A percentile compares a stretch with the other conserved stretches of the same genome.
Evolutionary conservation across 2,888 invertebrate species (phyloP).

Genomic region (Malacosoma neustria): DNA sequence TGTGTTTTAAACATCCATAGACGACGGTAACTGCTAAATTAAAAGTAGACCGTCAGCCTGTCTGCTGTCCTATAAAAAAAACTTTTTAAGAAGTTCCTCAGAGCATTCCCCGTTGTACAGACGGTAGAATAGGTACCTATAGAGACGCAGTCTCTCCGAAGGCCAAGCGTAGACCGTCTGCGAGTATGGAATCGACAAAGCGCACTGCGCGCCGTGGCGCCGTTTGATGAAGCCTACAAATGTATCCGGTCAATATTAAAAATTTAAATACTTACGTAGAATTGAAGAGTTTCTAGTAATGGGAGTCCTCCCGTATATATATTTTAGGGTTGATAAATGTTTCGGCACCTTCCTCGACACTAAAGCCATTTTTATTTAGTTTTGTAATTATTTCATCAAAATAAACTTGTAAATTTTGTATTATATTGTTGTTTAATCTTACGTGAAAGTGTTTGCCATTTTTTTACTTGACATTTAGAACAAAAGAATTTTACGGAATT

Average conservation of each 20-base stretch:
- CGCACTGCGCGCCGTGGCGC: background rate
- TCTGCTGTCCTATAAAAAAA: constrained; percentile 48
- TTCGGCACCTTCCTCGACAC: constrained; percentile 50
- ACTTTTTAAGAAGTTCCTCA: no score
- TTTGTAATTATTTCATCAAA: constrained; percentile 4
- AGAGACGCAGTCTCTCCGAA: constrained; percentile 33
- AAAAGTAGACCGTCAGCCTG: constrained; percentile 39
- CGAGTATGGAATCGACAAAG: background rate
- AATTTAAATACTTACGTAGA: constrained; percentile 34
- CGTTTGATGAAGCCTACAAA: no score
- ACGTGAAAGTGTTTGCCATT: constrained; percentile 58
- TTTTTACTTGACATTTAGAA: constrained; percentile 28
- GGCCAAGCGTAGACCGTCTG: no score
- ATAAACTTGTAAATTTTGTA: constrained; percentile 29
- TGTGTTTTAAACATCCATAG: no score
- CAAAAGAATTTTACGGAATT: constrained; percentile 25
- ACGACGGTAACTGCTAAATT: no score
- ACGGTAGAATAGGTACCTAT: constrained; percentile 51
- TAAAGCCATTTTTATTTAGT: constrained; percentile 42
- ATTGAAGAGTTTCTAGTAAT: constrained; percentile 33
- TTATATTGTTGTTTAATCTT: constrained; percentile 20
- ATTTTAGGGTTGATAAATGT: constrained; percentile 48
- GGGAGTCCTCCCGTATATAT: constrained; percentile 39
- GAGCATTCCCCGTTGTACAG: no score
- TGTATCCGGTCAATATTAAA: no score